Conservation (phyloP, 2,888 invertebrate species). For the Opisthograptis luteolata region DNA sequence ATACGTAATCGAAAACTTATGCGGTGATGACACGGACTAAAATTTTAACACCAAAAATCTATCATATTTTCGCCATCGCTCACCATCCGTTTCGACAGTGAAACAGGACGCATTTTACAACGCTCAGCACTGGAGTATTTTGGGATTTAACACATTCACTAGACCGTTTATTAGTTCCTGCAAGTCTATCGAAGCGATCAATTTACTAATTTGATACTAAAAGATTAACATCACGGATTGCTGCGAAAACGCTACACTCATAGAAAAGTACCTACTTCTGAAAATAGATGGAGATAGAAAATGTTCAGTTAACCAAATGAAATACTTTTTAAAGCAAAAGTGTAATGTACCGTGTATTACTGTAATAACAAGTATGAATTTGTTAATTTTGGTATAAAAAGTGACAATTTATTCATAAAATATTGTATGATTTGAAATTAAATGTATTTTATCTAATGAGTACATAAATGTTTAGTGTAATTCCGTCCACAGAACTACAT, state of each 20-base stretch:
- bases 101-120: conserved; percentile 82
- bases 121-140: conserved; percentile 77
- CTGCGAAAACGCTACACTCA: conserved; percentile 86
- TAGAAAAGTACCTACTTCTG: conserved; percentile 88
- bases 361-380: neutral
- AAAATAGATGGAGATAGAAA: conserved; percentile 88
- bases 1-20: conserved; percentile 72
- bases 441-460: conserved; percentile 1
- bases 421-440: neutral
- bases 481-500: conserved; percentile 29
- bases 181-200: conserved; percentile 75
- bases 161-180: conserved; percentile 72
- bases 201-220: conserved; percentile 83
- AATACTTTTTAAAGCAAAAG: conserved; percentile 48
- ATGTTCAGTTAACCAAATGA: conserved; percentile 73
- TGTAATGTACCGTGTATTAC: neutral
- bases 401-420: neutral
- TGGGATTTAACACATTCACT: conserved; percentile 78
- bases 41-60: conserved; percentile 84
- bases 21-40: conserved; percentile 82
- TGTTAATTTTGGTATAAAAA: neutral
- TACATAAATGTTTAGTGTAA: neutral
- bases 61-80: conserved; percentile 85
- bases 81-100: conserved; percentile 82
- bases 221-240: conserved; percentile 87